Conservation (phyloP, 2,888 invertebrate genomes). For the Phengaris alcon region DNA sequence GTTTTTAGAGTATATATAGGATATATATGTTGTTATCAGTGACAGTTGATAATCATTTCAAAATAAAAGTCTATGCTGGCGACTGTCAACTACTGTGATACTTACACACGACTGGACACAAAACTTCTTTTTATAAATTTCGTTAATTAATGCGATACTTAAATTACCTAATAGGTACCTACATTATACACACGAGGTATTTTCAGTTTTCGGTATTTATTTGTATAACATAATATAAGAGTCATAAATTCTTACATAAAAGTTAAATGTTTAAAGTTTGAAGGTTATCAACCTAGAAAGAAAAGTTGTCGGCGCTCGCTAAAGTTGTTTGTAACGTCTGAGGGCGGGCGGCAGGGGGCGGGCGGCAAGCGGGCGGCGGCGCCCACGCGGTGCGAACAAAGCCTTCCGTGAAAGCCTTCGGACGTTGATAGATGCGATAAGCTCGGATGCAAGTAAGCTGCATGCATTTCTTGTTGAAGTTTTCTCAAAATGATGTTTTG, state of each 20-base stretch:
- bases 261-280: conserved; percentile 40
- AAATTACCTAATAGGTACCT: too few species aligned
- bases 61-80: too few species aligned
- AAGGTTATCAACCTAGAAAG: conserved; percentile 52
- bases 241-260: conserved; percentile 25
- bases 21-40: too few species aligned
- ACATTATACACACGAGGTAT: too few species aligned
- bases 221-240: conserved; percentile 3
- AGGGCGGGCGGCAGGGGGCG: conserved; percentile 43
- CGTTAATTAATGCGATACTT: too few species aligned
- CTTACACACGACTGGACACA: too few species aligned
- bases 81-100: too few species aligned
- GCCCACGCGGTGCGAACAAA: conserved; percentile 65
- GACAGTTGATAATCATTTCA: too few species aligned
- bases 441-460: conserved; percentile 78
- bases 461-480: conserved; percentile 74
- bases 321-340: conserved; percentile 66
- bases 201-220: not conserved
- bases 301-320: conserved; percentile 58
- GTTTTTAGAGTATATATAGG: too few species aligned
- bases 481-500: conserved; percentile 56
- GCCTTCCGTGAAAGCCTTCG: conserved; percentile 75
- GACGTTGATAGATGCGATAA: conserved; percentile 76
- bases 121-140: too few species aligned
- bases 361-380: conserved; percentile 45